Evolutionary conservation across 2,888 invertebrate genomes (phyloP).

Genomic region (Lycia hirtaria): DNA sequence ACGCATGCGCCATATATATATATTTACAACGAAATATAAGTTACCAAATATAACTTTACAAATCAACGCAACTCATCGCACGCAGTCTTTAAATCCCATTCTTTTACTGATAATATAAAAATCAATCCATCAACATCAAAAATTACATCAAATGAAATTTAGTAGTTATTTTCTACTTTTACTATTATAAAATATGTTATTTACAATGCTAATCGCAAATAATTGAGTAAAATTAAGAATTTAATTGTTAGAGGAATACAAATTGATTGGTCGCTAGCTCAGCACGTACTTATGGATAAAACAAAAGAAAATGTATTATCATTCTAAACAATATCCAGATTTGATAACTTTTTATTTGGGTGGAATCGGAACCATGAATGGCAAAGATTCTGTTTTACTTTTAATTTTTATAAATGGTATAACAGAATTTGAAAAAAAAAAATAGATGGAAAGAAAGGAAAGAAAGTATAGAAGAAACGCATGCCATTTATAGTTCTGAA

Average conservation of each 20-base stretch:
- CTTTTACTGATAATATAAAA: slow-evolving; percentile 17
- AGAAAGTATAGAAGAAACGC: no score
- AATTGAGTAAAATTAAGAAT: slow-evolving; percentile 35
- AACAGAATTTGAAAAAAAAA: no score
- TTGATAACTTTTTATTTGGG: no score
- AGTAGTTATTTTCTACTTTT: slow-evolving; percentile 47
- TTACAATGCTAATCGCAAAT: slow-evolving; percentile 46
- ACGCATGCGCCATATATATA: slow-evolving; percentile 42
- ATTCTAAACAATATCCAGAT: no score
- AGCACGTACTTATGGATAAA: not conserved
- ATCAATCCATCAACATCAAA: slow-evolving; percentile 25
- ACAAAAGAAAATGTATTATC: no score
- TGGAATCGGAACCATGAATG: no score
- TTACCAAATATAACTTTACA: slow-evolving; percentile 35
- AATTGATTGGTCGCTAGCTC: not conserved
- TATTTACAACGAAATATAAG: slow-evolving; percentile 56
- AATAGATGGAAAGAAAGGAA: no score
- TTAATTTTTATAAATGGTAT: no score
- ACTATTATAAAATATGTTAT: slow-evolving; percentile 48
- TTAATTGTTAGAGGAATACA: slow-evolving; percentile 24
- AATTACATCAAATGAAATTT: slow-evolving; percentile 24
- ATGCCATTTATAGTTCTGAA: no score
- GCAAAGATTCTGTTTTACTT: no score
- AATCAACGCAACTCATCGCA: slow-evolving; percentile 26
- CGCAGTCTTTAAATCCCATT: slow-evolving; percentile 16